Percentiles rank a stretch among this genome's conserved stretches.
Conservation (phyloP, 2,888 invertebrate genomes). For the Vesta saturnalis region DNA sequence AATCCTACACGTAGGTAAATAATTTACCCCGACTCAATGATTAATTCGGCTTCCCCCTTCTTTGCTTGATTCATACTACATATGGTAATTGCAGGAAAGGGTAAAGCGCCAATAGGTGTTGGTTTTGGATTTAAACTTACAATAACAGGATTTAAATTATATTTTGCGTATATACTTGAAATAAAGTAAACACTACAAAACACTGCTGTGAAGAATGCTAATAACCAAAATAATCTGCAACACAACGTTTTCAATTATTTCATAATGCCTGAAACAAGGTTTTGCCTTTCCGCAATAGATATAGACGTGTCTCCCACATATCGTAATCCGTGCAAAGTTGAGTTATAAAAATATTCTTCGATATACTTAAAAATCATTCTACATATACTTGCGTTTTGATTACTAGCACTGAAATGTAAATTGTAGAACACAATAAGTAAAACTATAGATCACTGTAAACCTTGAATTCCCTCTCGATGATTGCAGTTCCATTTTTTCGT, state of each 20-base stretch:
- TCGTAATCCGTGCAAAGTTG: slow-evolving; percentile 20
- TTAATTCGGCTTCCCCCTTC: slow-evolving; percentile 68
- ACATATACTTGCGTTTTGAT: not conserved
- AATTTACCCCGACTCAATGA: slow-evolving; percentile 44
- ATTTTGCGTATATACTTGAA: slow-evolving; percentile 76
- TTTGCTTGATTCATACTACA: slow-evolving; percentile 87
- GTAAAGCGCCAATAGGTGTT: slow-evolving; percentile 73
- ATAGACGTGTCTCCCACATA: slow-evolving; percentile 22
- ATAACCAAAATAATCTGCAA: slow-evolving; percentile 74
- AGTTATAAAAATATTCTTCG: slow-evolving; percentile 18
- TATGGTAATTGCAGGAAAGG: slow-evolving; percentile 85
- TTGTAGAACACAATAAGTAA: not conserved
- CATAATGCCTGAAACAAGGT: not conserved
- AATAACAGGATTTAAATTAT: slow-evolving; percentile 78
- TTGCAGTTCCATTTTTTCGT: not conserved
- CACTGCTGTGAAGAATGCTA: slow-evolving; percentile 73
- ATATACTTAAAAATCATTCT: not conserved
- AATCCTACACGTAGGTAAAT: not conserved
- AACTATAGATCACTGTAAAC: not conserved
- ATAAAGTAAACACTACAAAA: slow-evolving; percentile 77
- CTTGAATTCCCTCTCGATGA: not conserved
- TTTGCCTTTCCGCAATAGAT: slow-evolving; percentile 31
- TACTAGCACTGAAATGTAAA: not conserved
- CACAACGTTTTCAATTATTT: not conserved
- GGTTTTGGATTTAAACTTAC: slow-evolving; percentile 80